A percentile compares a stretch with the other conserved stretches of the same genome.
Evolutionary conservation across 2,113 vertebrate genomes (phyloP).

Genomic region (Numenius arquata): DNA sequence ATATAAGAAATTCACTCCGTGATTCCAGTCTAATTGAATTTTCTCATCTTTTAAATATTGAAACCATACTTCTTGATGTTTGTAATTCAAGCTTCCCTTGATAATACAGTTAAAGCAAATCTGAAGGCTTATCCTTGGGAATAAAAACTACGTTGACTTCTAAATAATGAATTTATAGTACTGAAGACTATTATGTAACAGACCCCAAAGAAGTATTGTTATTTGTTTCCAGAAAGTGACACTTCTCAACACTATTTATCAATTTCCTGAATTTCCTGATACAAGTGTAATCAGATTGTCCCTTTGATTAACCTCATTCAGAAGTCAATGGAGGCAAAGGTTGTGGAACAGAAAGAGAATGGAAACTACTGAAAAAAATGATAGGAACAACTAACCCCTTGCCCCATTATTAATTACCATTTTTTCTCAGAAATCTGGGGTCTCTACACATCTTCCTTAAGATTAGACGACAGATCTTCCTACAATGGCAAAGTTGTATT

Average conservation of each 20-base stretch:
- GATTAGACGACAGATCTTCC: neutral
- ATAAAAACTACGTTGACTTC: neutral
- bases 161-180: neutral
- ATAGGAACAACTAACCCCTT: neutral
- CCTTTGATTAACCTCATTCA: neutral
- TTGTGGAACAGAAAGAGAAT: neutral
- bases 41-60: conserved; percentile 22
- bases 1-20: neutral
- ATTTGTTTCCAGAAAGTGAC: neutral
- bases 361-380: neutral
- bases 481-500: neutral
- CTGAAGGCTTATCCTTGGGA: neutral
- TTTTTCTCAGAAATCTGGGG: neutral
- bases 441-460: neutral
- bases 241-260: neutral
- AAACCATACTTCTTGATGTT: neutral
- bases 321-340: neutral
- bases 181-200: neutral
- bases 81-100: neutral
- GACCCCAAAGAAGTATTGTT: neutral
- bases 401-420: neutral
- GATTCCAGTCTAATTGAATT: conserved; percentile 1
- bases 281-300: neutral
- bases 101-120: neutral
- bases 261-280: neutral